These are phyloP conservation scores for Ascidia mentula DNA, from an alignment of 23 tunicate genomes.

Conservation along the genomic window DNA sequence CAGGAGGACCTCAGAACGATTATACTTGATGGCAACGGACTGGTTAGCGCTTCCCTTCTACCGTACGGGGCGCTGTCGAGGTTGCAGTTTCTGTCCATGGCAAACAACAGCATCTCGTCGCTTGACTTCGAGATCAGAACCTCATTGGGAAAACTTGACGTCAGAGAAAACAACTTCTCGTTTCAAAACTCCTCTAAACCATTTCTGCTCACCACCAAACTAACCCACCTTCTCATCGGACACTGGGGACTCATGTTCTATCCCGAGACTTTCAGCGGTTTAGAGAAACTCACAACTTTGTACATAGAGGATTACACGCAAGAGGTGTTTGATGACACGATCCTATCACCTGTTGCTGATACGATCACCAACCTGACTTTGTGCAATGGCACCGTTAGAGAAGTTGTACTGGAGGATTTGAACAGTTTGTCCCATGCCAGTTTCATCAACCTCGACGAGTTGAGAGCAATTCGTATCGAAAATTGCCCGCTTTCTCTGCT, in stretches of 20 bases:
- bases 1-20: background rate
- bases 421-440: background rate
- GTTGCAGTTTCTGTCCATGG: background rate
- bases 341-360: background rate
- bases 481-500: background rate
- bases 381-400: background rate
- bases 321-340: background rate
- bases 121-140: background rate
- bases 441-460: background rate
- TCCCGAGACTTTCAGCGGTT: background rate
- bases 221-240: constrained; percentile 3
- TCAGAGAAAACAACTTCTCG: constrained; percentile 2
- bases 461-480: background rate
- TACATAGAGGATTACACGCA: constrained; percentile 7
- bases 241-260: constrained; percentile 5
- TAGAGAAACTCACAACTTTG: background rate
- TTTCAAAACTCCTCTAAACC: background rate
- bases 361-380: background rate
- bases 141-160: background rate
- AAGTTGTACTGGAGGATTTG: background rate
- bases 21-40: background rate
- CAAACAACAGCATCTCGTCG: constrained; percentile 1
- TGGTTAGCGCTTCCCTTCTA: background rate
- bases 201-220: background rate
- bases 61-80: background rate